phyloP scores from a whole-genome alignment of 23 tunicate species.

The Ascidia mentula region DNA sequence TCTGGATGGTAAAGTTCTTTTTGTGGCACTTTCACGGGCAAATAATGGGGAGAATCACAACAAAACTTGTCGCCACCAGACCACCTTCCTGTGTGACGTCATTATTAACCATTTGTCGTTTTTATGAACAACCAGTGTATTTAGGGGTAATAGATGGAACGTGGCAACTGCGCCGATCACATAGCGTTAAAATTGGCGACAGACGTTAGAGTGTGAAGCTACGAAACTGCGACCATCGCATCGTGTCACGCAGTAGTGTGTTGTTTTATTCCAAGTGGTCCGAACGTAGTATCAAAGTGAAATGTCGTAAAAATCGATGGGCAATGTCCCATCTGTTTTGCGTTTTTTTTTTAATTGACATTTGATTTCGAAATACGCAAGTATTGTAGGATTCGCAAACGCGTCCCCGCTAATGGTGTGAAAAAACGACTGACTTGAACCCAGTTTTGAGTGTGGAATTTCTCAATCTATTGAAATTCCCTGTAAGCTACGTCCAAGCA shows the following conservation, averaged over 20 bases:
- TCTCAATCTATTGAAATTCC: conserved; percentile 1
- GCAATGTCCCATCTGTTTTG: neutral
- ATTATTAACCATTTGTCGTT: neutral
- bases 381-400: no score
- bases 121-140: neutral
- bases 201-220: neutral
- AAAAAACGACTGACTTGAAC: neutral
- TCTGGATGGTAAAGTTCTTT: no score
- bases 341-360: neutral
- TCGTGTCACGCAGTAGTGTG: neutral
- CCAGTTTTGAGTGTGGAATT: neutral
- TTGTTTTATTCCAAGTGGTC: neutral
- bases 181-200: neutral
- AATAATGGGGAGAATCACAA: neutral
- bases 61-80: neutral
- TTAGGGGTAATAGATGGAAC: neutral
- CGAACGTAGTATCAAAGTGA: neutral
- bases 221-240: neutral
- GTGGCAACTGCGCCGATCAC: neutral
- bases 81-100: conserved; percentile 8
- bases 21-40: no score
- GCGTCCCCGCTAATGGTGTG: neutral
- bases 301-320: neutral
- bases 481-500: neutral
- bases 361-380: no score